These are phyloP conservation scores for Oncorhynchus tshawytscha DNA, from an alignment of 2,113 vertebrate genomes.

Conservation along the genomic window DNA sequence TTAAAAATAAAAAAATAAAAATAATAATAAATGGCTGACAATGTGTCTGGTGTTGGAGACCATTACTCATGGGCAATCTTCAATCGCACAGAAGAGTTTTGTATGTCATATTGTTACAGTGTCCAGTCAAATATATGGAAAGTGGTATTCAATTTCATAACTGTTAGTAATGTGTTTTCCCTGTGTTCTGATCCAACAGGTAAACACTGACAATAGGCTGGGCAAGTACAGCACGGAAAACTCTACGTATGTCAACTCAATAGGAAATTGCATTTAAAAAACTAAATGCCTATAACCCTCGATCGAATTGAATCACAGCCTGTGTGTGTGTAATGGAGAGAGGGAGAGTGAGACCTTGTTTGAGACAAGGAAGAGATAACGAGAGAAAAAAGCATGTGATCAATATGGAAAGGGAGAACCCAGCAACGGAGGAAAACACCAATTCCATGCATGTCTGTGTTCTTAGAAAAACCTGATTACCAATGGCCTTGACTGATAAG, in stretches of 20 bases:
- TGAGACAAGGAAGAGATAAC: too few relatives aligned
- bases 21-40: neutral
- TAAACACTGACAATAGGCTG: too few relatives aligned
- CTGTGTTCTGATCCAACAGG: neutral
- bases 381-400: neutral
- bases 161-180: neutral
- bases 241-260: neutral
- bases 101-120: neutral
- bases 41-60: neutral
- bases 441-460: neutral
- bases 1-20: too few relatives aligned
- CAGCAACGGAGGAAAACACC: neutral
- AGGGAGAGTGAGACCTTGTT: too few relatives aligned
- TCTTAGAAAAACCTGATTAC: neutral
- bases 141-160: neutral
- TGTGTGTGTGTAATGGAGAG: neutral
- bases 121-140: too few relatives aligned
- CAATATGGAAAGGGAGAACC: slow-evolving; percentile 6
- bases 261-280: too few relatives aligned
- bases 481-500: too few relatives aligned
- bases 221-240: too few relatives aligned
- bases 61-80: neutral
- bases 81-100: neutral
- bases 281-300: too few relatives aligned
- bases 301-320: slow-evolving; percentile 2